Base-by-base conservation (phyloP, 2,113 vertebrate species). In the Pterocles orientalis region DNA sequence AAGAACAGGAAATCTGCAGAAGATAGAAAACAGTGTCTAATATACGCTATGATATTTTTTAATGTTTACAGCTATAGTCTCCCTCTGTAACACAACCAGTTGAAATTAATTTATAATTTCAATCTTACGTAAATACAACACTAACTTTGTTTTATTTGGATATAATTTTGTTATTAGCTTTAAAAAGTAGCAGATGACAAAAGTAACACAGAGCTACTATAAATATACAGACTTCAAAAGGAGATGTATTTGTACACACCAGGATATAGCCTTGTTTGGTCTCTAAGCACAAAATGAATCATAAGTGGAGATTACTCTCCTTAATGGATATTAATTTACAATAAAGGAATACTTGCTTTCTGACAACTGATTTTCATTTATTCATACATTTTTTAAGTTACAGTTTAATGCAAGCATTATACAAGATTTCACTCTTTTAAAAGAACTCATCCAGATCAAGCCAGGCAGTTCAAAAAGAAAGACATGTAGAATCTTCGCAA, bases 1-100 rank as follows among this genome's bases (percentile, higher is more conserved):
- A 98, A 97, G 98, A 98, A 98, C 98, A 98, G 96, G 98, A 98
- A 95, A 98, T 98, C 98, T 99, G 97, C 94, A 98, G 98, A 95
- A 97, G 97, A 98, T 97, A 98, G 86, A 98, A 94, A 92, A 90
- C 57, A 93, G 36, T 48, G 64, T 93, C 90, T 78, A 93, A 86
- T 57, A 82, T 16, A 50, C 33, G 68, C 45, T 54, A 53, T 12
- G 64, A 39, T 25, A 18, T 18, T 51, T 75, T 75, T 82, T 53
- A 13, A 65, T 39, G 33, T 45, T 73, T 82, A 71, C 18, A 85
- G 34, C 69, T 70, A 45, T 7, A 73, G 45, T 47, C 11, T 72
- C 50, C 43, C 60, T 61, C 56, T 47, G 36, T 50, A 86, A 86
- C 25, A 85, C 45, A 56, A 29, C 25, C 56, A 62, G 25, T 36